Conservation (phyloP, 2,888 invertebrate species). For the Odontocolon sp. region DNA sequence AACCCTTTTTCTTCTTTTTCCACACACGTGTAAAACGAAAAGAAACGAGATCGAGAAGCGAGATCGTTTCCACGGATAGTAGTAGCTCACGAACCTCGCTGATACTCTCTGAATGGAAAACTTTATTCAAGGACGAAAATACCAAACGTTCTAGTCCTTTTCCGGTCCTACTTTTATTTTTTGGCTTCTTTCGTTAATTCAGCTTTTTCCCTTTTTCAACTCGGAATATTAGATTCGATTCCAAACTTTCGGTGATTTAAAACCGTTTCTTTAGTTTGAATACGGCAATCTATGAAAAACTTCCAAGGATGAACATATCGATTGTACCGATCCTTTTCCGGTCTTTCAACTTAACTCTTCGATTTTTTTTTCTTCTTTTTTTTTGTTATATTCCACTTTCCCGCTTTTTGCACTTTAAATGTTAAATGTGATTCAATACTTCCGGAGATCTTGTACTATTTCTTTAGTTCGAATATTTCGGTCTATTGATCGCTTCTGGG, state of each 20-base stretch:
- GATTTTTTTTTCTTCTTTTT: neutral
- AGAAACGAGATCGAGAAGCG: neutral
- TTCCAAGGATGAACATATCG: too few species aligned
- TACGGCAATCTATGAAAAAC: neutral
- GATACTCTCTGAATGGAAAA: neutral
- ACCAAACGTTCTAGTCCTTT: too few species aligned
- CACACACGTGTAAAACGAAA: neutral
- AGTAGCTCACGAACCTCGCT: too few species aligned
- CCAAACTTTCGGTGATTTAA: conserved; percentile 38
- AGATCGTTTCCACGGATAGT: neutral
- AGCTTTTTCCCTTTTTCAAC: neutral
- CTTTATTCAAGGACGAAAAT: neutral
- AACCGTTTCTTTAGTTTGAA: neutral
- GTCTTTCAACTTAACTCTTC: too few species aligned
- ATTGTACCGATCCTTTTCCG: too few species aligned
- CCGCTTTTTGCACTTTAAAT: conserved; percentile 25
- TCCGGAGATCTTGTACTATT: conserved; percentile 22
- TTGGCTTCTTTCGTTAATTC: conserved; percentile 7
- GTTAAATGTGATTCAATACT: conserved; percentile 41
- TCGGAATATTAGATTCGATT: conserved; percentile 44
- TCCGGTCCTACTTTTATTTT: neutral
- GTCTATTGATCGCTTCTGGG: neutral
- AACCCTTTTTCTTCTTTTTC: too few species aligned
- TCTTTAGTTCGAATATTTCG: neutral
- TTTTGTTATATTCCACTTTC: neutral